Evolutionary conservation across 1,140 invertebrate species (phyloP).

Genomic region (Tetramorium simillimum): DNA sequence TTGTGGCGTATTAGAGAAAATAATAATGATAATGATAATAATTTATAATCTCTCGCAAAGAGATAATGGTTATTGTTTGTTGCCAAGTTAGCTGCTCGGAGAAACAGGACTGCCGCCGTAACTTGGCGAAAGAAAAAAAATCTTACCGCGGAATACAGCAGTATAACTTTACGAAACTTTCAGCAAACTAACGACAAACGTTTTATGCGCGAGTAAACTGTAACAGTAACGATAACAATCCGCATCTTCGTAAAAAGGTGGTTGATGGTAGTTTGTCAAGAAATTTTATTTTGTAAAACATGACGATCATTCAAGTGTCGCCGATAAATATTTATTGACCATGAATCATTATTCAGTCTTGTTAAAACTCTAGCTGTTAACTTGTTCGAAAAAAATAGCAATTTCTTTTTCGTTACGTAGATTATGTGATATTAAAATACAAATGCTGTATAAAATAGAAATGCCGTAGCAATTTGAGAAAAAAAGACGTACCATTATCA

Average conservation of each 20-base stretch:
- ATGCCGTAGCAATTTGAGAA: not conserved
- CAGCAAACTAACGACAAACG: conserved; percentile 1
- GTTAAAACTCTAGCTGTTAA: not conserved
- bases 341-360: not conserved
- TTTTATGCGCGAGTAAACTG: conserved; percentile 20
- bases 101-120: not conserved
- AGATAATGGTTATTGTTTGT: conserved; percentile 9
- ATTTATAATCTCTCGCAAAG: conserved; percentile 35
- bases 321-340: not conserved
- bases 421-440: not conserved
- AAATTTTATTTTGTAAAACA: not conserved
- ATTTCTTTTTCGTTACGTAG: not conserved
- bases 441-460: not conserved
- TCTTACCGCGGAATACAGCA: not conserved
- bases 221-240: conserved; percentile 22
- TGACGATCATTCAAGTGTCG: not conserved
- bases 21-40: conserved; percentile 42
- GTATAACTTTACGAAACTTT: conserved; percentile 4
- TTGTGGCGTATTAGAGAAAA: not conserved
- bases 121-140: conserved; percentile 30
- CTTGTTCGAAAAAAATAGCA: not conserved
- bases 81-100: not conserved
- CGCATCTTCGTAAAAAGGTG: not conserved
- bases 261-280: not conserved
- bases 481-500: not conserved